Base-by-base conservation (phyloP, 2,888 invertebrate genomes). In the Orchesellides sinensis region DNA sequence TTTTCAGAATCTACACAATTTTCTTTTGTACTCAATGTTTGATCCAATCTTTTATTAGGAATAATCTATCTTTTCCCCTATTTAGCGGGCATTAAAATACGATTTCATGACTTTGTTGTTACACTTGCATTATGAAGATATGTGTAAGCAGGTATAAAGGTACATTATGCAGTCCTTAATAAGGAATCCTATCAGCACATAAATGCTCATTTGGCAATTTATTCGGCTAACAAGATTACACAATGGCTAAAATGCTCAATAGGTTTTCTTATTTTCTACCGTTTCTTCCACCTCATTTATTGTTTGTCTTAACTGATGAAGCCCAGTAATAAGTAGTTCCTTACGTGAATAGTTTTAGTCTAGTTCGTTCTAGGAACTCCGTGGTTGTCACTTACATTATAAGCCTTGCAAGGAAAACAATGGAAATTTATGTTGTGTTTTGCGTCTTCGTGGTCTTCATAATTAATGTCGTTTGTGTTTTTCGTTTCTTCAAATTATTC, bases 231-330 rank as follows among this genome's bases (percentile, higher is more conserved):
- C 72, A 77, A 83, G 75, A 77, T 83, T 83, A 77, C 35, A 56
- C 59, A 35, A 52, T n/a, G 21, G 66, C 52, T 74, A 69, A 73
- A 73, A 61, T 47, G 65, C 47, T 65, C 32, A 8, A 17, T 56
- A 14, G 32, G 29, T 29, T 54, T 45, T 45, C 69, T 35, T 47
- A 59, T 75, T 74, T 72, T 25, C 54, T 65, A n/a, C 17, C 32
- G 29, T 63, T 45, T 56, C 49, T 61, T 54, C 47, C 32, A 59
- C 75, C 83, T 72, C 72, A 70, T 77, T 77, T 83, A 83, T 66
- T 83, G 83, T 72, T 75, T 83, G 75, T 59, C 77, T 83, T 83
- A 72, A 72, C 72, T 83, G 83, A 83, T 83, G 77, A 77, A 77
- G 68, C 83, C 80, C 61, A 49, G 49, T 70, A 69, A 79, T 79